Percentiles rank a stretch among this genome's conserved stretches.
phyloP scores from a whole-genome alignment of 2,888 invertebrate genomes.

The Folsomia manolachei region DNA sequence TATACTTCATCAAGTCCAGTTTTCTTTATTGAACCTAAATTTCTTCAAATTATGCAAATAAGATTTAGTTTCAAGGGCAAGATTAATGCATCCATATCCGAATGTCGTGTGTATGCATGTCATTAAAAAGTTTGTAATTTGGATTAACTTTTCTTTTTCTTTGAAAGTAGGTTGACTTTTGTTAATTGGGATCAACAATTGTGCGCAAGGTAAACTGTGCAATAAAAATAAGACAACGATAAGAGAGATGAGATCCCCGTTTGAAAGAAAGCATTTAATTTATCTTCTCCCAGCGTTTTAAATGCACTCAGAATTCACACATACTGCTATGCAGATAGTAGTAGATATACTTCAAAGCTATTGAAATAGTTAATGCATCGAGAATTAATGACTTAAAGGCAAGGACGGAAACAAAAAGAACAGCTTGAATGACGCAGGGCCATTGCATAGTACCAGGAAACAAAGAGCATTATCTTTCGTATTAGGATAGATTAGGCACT shows the following conservation, averaged over 20 bases:
- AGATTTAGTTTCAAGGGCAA: not conserved
- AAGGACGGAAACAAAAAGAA: not conserved
- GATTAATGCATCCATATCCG: too few relatives aligned
- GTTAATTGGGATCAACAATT: constrained; percentile 21
- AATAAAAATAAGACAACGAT: not conserved
- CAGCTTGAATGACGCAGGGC: not conserved
- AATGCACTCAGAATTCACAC: not conserved
- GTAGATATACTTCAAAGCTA: too few relatives aligned
- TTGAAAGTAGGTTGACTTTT: constrained; percentile 15
- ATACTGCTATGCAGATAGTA: too few relatives aligned
- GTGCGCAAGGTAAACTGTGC: not conserved
- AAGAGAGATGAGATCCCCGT: not conserved
- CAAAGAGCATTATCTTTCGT: too few relatives aligned
- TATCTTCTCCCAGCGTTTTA: not conserved
- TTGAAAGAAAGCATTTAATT: not conserved
- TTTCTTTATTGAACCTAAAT: not conserved
- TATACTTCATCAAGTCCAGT: too few relatives aligned
- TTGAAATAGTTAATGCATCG: not conserved
- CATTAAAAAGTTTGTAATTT: not conserved
- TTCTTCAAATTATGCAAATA: not conserved
- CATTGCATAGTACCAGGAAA: too few relatives aligned
- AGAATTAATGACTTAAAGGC: not conserved
- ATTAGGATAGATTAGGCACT: too few relatives aligned
- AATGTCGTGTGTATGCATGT: too few relatives aligned
- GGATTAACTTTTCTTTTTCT: constrained; percentile 18